Conservation (phyloP, 2,113 vertebrate genomes). For the Sula dactylatra region DNA sequence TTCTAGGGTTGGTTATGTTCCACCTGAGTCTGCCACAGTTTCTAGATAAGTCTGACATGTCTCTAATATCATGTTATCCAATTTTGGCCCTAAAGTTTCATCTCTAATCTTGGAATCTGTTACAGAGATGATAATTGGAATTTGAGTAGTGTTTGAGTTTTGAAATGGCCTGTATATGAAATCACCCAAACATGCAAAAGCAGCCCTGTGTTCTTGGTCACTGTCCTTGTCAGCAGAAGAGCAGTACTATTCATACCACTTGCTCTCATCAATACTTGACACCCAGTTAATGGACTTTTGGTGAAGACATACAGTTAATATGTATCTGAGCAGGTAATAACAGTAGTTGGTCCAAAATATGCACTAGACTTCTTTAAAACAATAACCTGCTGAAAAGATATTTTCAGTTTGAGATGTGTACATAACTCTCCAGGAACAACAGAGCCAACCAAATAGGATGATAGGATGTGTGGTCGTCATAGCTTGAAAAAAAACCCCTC, state of each 20-base stretch:
- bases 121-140: neutral
- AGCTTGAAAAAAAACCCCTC: neutral
- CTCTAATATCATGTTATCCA: neutral
- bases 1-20: neutral
- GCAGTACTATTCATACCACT: neutral
- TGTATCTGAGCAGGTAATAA: neutral
- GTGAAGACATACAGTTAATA: neutral
- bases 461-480: neutral
- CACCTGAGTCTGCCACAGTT: neutral
- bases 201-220: neutral
- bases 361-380: neutral
- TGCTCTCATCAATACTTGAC: neutral
- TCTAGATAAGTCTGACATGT: neutral
- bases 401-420: neutral
- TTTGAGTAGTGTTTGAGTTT: neutral
- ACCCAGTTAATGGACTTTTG: neutral
- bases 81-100: neutral
- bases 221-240: neutral
- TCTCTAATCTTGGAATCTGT: neutral
- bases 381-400: neutral
- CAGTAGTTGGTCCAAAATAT: neutral
- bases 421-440: neutral
- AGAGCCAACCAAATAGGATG: no score
- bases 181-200: neutral
- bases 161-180: neutral